Evolutionary conservation across 2,113 vertebrate genomes (phyloP), one percentile per base, ranked within the genome.

Genomic region (Phyllostomus discolor): DNA sequence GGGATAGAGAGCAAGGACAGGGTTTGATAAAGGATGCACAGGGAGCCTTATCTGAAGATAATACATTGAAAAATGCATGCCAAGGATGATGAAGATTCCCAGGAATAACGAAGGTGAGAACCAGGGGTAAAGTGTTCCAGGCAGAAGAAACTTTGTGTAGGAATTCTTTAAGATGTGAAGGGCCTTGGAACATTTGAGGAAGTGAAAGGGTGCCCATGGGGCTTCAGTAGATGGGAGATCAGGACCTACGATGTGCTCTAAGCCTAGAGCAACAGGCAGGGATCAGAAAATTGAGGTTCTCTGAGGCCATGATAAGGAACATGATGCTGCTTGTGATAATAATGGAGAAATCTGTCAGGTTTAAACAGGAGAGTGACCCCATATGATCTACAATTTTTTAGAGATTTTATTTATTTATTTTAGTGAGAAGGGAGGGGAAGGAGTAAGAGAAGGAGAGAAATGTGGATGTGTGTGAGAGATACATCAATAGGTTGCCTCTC

Each of bases 231-330:
- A 11, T 80, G 64, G 46, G 35, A n/a, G 6, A 26, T 15, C 24
- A 38, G 33, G 11, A 64, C 7, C 3, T 3, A 10, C 0, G 5
- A 2, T 3, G 1, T 8, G 62, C 64, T 8, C 14, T 38, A 22
- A 24, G 11, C 5, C 24, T 14, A 20, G 31, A 70, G 24, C 8
- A 46, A 3, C 16, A 43, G 11, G 31, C 52, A 48, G n/a, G 12
- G 3, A 31, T 48, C 17, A 0, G 31, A 62, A 50, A 59, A 46
- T 16, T 8, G 17, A 41, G 19, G 26, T n/a, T 3, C 64, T 46
- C 33, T 19, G 9, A 67, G 43, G 33, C 38, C 31, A 16, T 19
- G 43, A 4, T 9, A 57, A 10, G 17, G 8, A 80, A 43, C 28
- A 35, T 64, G 11, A 19, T 52, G 8, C 14, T 69, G n/a, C 12